A percentile compares a stretch with the other conserved stretches of the same genome.
These are phyloP conservation scores for Schizopygopsis malacanthus DNA, from an alignment of 2,797 vertebrate species.

Conservation along the genomic window DNA sequence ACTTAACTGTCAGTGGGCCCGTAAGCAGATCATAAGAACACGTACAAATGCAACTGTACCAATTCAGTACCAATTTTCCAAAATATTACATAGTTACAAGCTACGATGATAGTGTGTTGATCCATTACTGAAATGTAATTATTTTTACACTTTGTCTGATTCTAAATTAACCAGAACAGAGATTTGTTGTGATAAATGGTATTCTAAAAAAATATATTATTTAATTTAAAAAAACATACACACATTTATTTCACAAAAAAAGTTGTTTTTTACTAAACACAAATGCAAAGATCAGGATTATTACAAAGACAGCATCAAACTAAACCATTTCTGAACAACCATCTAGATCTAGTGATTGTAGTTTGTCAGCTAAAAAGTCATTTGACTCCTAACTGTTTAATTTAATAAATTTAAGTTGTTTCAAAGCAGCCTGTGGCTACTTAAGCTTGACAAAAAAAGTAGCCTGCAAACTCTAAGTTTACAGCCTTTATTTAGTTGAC, in stretches of 20 bases:
- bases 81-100: neutral
- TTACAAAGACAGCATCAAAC: neutral
- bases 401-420: neutral
- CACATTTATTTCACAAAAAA: too few species aligned
- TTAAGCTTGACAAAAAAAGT: neutral
- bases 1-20: neutral
- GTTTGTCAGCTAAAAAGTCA: neutral
- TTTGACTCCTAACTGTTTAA: neutral
- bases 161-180: neutral
- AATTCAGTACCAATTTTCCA: neutral
- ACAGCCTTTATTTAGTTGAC: slow-evolving; percentile 8
- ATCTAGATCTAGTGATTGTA: neutral
- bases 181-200: neutral
- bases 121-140: neutral
- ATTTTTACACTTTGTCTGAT: neutral
- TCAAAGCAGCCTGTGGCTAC: neutral
- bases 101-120: neutral
- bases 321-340: neutral
- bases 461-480: neutral
- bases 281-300: neutral
- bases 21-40: neutral
- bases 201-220: neutral
- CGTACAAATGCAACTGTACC: neutral
- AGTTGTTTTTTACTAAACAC: too few species aligned
- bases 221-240: too few species aligned